Conservation (phyloP, 2,888 invertebrate species). For the Chymomyza procnemis region DNA sequence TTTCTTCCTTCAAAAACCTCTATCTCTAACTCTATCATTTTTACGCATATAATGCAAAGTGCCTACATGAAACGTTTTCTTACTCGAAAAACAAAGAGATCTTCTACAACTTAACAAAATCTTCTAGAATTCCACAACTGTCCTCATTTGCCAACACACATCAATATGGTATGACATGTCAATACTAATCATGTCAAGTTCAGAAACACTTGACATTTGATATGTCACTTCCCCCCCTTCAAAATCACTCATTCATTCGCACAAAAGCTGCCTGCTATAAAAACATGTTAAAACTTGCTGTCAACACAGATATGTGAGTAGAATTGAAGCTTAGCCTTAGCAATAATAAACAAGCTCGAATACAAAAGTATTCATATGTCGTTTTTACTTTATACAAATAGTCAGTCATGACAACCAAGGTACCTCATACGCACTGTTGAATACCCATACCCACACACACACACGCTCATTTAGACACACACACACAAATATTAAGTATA, state of each 20-base stretch:
- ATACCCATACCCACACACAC: slow-evolving; percentile 3
- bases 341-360: slow-evolving; percentile 5
- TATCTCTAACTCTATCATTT: no score
- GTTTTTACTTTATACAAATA: neutral
- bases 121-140: neutral
- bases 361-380: neutral
- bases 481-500: slow-evolving; percentile 23
- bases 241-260: neutral
- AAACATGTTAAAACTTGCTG: neutral
- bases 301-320: neutral
- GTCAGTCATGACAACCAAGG: neutral
- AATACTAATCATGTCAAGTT: slow-evolving; percentile 39
- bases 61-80: no score
- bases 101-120: no score
- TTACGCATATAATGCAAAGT: no score
- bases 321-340: neutral
- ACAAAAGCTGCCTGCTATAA: neutral
- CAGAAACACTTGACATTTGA: slow-evolving; percentile 18
- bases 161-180: neutral
- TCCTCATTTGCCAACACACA: neutral
- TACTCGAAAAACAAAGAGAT: no score
- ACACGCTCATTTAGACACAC: neutral
- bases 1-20: no score
- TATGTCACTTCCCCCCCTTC: neutral
- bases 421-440: neutral